Conservation (phyloP, 1,140 invertebrate genomes). For the Artemia franciscana region DNA sequence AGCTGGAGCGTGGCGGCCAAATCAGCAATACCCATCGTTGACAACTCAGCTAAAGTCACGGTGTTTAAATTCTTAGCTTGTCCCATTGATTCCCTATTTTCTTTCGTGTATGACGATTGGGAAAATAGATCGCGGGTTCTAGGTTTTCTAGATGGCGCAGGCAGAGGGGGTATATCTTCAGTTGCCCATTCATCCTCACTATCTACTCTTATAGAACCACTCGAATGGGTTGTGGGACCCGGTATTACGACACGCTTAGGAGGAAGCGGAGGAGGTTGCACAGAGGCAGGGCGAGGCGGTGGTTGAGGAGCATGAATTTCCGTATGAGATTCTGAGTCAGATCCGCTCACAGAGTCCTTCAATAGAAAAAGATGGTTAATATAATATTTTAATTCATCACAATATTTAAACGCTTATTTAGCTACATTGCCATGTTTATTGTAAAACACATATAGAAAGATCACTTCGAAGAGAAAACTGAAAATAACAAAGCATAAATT, state of each 20-base stretch:
- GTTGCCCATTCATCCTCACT: background rate
- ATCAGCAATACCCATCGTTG: constrained; percentile 50
- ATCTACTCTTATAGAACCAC: background rate
- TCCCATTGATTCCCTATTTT: background rate
- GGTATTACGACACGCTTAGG: constrained; percentile 38
- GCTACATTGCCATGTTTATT: no score
- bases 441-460: no score
- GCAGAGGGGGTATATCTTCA: constrained; percentile 13
- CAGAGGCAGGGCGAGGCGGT: constrained; percentile 35
- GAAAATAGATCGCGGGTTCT: background rate
- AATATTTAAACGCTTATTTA: no score
- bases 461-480: no score
- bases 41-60: constrained; percentile 53
- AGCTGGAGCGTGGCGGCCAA: constrained; percentile 46
- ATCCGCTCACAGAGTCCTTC: constrained; percentile 7
- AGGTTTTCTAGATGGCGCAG: constrained; percentile 11
- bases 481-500: no score
- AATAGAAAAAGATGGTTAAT: no score
- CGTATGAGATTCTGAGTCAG: constrained; percentile 16
- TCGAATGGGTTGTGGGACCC: background rate
- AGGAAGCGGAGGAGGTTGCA: constrained; percentile 54
- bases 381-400: no score
- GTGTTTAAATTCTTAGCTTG: constrained; percentile 23
- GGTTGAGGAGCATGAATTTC: constrained; percentile 36
- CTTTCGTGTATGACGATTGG: background rate